A percentile compares a stretch with the other conserved stretches of the same genome.
phyloP scores from a whole-genome alignment of 2,797 vertebrate species.

The Pyrocephalus nanus region DNA sequence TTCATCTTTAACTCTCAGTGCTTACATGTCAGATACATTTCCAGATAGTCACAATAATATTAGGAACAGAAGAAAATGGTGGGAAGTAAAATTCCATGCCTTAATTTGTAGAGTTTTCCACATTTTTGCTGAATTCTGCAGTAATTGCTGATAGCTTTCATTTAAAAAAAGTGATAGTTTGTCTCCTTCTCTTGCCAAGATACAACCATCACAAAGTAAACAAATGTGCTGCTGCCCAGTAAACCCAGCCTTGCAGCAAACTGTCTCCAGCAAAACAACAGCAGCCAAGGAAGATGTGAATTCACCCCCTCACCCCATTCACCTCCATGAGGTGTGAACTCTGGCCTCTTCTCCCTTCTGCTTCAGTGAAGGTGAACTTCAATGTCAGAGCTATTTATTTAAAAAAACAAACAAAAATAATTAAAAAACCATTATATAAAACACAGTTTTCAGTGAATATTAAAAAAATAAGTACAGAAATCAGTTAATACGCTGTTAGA shows the following conservation, averaged over 20 bases:
- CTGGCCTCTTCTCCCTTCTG: background rate
- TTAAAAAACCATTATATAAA: background rate
- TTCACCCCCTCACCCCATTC: slow-evolving; percentile 40
- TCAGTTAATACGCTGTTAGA: background rate
- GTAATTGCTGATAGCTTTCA: slow-evolving; percentile 39
- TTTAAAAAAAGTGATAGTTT: slow-evolving; percentile 6
- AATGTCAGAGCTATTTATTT: background rate
- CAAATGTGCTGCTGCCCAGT: slow-evolving; percentile 50
- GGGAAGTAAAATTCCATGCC: background rate
- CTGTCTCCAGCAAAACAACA: slow-evolving; percentile 49
- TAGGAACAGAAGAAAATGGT: background rate
- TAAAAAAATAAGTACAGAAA: background rate
- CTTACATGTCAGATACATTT: background rate
- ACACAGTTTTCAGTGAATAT: background rate
- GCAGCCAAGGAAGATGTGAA: slow-evolving; percentile 47
- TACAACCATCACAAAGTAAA: slow-evolving; percentile 44
- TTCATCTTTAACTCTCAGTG: background rate
- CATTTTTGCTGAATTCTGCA: slow-evolving; percentile 27
- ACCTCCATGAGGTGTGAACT: slow-evolving; percentile 36
- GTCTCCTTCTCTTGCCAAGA: slow-evolving; percentile 52
- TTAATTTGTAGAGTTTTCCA: background rate
- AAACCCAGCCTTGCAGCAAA: slow-evolving; percentile 52
- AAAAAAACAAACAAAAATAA: background rate
- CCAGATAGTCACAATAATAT: background rate
- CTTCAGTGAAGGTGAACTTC: slow-evolving; percentile 6